These are phyloP conservation scores for Atta texana DNA, from an alignment of 1,140 invertebrate species.

Conservation along the genomic window DNA sequence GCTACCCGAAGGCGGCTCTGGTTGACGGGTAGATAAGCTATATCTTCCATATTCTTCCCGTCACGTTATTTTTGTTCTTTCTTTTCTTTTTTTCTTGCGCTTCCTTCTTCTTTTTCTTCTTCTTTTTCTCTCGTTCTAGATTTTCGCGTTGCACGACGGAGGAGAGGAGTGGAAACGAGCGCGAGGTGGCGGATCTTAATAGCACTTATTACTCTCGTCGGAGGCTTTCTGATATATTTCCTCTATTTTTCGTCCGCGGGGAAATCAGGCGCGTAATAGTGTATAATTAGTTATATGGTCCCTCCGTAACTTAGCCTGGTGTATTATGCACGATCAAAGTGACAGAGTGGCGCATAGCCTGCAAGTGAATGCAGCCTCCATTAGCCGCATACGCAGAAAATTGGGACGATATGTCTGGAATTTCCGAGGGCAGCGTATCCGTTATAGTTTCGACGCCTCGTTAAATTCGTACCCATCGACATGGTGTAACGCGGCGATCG, in stretches of 20 bases:
- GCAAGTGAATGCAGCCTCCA: slow-evolving; percentile 72
- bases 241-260: slow-evolving; percentile 85
- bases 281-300: slow-evolving; percentile 85
- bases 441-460: slow-evolving; percentile 42
- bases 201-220: slow-evolving; percentile 84
- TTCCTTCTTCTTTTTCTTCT: slow-evolving; percentile 19
- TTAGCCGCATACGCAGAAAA: slow-evolving; percentile 70
- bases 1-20: slow-evolving; percentile 43
- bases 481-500: slow-evolving; percentile 40
- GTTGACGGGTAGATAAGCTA: slow-evolving; percentile 42
- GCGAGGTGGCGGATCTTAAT: slow-evolving; percentile 81
- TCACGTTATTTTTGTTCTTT: slow-evolving; percentile 23
- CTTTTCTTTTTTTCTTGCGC: slow-evolving; percentile 30
- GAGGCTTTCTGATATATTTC: slow-evolving; percentile 83
- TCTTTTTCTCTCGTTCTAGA: slow-evolving; percentile 51
- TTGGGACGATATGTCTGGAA: slow-evolving; percentile 69
- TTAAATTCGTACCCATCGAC: slow-evolving; percentile 52
- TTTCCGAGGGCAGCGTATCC: slow-evolving; percentile 38
- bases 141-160: slow-evolving; percentile 48
- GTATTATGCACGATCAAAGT: slow-evolving; percentile 85
- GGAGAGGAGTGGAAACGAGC: slow-evolving; percentile 22
- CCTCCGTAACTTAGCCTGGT: slow-evolving; percentile 82
- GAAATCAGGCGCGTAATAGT: slow-evolving; percentile 85
- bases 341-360: slow-evolving; percentile 77
- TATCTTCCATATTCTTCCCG: slow-evolving; percentile 42